A percentile compares a stretch with the other conserved stretches of the same genome.
Conservation (phyloP, 2,888 invertebrate genomes). For the Dimorphilus gyrociliatus region DNA sequence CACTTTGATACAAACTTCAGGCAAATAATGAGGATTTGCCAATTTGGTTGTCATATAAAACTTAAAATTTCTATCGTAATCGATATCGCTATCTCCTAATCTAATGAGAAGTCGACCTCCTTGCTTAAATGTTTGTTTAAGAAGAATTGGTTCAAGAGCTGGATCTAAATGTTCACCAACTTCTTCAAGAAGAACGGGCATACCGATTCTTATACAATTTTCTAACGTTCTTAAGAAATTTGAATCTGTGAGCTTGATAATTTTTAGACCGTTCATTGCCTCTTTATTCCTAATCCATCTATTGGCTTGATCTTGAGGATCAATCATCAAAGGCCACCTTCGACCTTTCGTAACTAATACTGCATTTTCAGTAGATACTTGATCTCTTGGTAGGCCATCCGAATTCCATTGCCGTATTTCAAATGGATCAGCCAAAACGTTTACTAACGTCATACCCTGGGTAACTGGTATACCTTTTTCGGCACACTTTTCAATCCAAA, state of each 20-base stretch:
- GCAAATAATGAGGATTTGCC: slow-evolving; percentile 38
- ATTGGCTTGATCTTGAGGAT: slow-evolving; percentile 40
- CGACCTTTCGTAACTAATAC: slow-evolving; percentile 36
- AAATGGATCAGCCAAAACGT: slow-evolving; percentile 37
- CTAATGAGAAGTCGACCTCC: slow-evolving; percentile 36
- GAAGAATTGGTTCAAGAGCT: slow-evolving; percentile 36
- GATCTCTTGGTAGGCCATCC: slow-evolving; percentile 36
- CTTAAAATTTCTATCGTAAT: slow-evolving; percentile 36
- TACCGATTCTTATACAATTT: slow-evolving; percentile 38
- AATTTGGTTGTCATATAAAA: slow-evolving; percentile 40
- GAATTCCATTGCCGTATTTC: slow-evolving; percentile 47
- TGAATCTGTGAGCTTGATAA: slow-evolving; percentile 36
- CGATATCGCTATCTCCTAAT: slow-evolving; percentile 38
- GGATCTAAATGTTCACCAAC: slow-evolving; percentile 36
- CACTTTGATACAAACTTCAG: slow-evolving; percentile 38
- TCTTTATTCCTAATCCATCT: slow-evolving; percentile 37
- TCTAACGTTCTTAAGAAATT: slow-evolving; percentile 36
- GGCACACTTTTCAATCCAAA: slow-evolving; percentile 54
- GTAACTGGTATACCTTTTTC: slow-evolving; percentile 55
- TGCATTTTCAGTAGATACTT: slow-evolving; percentile 38
- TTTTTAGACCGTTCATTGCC: slow-evolving; percentile 29
- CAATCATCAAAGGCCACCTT: slow-evolving; percentile 40
- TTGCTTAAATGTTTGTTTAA: slow-evolving; percentile 56
- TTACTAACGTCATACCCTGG: slow-evolving; percentile 46
- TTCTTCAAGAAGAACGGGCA: slow-evolving; percentile 38